Evolutionary conservation across 30 jellyfish, hydroid and myxozoan species (phyloP).

Genomic region (Pseudorhiza aurosa): DNA sequence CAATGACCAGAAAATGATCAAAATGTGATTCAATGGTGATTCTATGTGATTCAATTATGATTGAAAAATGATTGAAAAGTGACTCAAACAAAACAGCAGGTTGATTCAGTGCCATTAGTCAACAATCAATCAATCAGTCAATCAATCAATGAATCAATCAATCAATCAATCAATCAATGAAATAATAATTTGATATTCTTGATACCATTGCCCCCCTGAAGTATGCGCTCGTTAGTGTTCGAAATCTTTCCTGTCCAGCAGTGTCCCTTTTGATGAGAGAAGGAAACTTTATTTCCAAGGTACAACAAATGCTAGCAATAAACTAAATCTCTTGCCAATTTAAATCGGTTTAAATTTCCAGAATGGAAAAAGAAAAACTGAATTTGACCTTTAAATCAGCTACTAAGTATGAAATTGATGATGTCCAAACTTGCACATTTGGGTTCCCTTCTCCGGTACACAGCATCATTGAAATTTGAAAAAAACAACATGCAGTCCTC

Average conservation of each 20-base stretch:
- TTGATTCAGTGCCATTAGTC: not conserved
- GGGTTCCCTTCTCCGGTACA: too few species aligned
- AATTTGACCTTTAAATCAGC: too few species aligned
- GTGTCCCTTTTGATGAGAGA: constrained; percentile 66
- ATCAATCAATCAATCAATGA: not conserved
- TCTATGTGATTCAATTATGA: too few species aligned
- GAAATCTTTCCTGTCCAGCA: constrained; percentile 86
- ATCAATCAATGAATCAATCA: not conserved
- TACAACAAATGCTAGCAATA: not conserved
- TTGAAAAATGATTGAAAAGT: too few species aligned
- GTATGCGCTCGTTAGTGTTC: constrained; percentile 83
- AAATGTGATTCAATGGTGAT: too few species aligned
- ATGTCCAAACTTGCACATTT: too few species aligned
- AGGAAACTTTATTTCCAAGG: not conserved
- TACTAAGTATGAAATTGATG: too few species aligned
- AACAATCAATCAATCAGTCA: not conserved
- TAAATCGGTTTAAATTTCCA: not conserved
- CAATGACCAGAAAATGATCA: too few species aligned
- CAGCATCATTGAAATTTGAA: too few species aligned
- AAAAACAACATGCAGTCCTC: too few species aligned
- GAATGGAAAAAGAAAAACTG: too few species aligned
- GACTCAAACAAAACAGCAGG: not conserved
- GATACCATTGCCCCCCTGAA: constrained; percentile 92
- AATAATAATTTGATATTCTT: not conserved
- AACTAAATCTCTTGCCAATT: not conserved